Percentiles rank a stretch among this genome's conserved stretches.
phyloP scores from a whole-genome alignment of 2,888 invertebrate species.

The Plebejus argus region DNA sequence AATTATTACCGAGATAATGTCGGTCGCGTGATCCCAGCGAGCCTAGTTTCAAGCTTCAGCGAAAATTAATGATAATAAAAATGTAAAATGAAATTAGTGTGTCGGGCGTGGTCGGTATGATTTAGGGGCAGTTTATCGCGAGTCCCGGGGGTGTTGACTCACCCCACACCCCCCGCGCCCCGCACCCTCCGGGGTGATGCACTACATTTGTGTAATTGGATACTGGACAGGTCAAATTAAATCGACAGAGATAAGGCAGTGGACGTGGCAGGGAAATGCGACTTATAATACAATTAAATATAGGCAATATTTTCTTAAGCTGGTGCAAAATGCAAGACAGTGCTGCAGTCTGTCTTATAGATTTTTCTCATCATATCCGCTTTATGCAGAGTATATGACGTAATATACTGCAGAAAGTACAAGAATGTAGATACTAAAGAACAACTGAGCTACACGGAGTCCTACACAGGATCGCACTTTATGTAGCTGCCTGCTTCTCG shows the following conservation, averaged over 20 bases:
- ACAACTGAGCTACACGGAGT: neutral
- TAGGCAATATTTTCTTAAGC: no score
- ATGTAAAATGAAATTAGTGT: slow-evolving; percentile 17
- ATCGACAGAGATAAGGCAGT: neutral
- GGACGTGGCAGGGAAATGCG: neutral
- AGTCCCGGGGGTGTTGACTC: slow-evolving; percentile 18
- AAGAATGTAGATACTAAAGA: neutral
- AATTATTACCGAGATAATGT: neutral
- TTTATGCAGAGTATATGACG: neutral
- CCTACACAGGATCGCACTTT: slow-evolving; percentile 1
- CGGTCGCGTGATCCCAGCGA: neutral
- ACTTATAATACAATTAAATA: no score
- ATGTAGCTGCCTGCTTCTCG: neutral
- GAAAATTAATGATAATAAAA: slow-evolving; percentile 17
- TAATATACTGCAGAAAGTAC: neutral
- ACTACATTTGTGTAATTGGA: slow-evolving; percentile 20
- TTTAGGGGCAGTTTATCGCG: slow-evolving; percentile 8
- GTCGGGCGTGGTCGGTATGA: slow-evolving; percentile 18
- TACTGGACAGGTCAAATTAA: slow-evolving; percentile 16
- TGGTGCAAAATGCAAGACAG: neutral
- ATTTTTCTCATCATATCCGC: neutral
- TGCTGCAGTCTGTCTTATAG: no score
- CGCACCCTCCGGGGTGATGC: neutral
- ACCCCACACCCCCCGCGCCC: neutral
- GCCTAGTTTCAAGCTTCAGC: neutral